phyloP scores from a whole-genome alignment of 2,113 vertebrate species.

The Apus apus region DNA sequence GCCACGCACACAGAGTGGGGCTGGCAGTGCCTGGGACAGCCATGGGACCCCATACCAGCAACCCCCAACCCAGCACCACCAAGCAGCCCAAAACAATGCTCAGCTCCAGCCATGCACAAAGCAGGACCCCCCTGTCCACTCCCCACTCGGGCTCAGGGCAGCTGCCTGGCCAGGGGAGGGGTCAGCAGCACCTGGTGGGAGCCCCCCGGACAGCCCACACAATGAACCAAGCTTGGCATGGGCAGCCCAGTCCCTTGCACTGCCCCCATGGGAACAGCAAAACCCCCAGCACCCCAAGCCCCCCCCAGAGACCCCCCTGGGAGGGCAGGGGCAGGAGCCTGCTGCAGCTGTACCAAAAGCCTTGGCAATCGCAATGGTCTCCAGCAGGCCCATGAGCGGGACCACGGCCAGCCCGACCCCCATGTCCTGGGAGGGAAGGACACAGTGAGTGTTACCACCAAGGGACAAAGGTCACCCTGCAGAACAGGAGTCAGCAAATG shows the following conservation, averaged over 20 bases:
- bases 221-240: fast-evolving
- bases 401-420: constrained; percentile 89
- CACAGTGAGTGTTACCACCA: fast-evolving
- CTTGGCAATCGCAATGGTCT: constrained; percentile 92
- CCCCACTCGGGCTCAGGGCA: fast-evolving
- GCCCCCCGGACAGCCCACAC: not conserved
- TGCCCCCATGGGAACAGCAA: not conserved
- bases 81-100: fast-evolving
- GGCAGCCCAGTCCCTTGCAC: not conserved
- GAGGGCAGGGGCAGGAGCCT: not conserved
- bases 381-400: constrained; percentile 91
- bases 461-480: fast-evolving
- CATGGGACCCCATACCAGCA: not conserved
- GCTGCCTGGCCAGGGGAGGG: not conserved
- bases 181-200: fast-evolving
- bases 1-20: fast-evolving
- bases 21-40: not conserved
- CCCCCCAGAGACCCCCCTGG: fast-evolving
- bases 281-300: not conserved
- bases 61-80: not conserved
- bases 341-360: constrained; percentile 85
- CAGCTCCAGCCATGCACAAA: fast-evolving
- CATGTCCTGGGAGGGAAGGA: constrained; percentile 79
- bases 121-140: not conserved
- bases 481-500: fast-evolving